Conservation (phyloP, 1,140 invertebrate species). For the Hydropsyche tenuis region DNA sequence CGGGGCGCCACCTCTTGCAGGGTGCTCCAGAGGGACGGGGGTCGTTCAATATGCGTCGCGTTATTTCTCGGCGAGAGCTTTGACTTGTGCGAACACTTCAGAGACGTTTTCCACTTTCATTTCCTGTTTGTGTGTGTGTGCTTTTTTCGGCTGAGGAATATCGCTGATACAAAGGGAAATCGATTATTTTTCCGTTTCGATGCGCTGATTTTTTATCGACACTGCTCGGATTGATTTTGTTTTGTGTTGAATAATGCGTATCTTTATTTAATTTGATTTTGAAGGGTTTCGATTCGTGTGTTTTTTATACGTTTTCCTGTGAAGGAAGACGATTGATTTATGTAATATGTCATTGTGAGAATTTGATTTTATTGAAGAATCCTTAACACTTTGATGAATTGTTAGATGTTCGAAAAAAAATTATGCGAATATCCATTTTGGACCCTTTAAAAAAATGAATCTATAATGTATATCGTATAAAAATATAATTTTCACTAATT, state of each 20-base stretch:
- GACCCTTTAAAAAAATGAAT: too few relatives aligned
- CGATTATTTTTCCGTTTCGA: slow-evolving; percentile 14
- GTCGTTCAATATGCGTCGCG: slow-evolving; percentile 33
- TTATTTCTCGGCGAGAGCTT: slow-evolving; percentile 17
- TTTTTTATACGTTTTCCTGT: too few relatives aligned
- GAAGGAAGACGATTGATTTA: too few relatives aligned
- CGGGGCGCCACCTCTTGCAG: background rate
- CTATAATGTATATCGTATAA: too few relatives aligned
- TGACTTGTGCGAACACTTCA: slow-evolving; percentile 1
- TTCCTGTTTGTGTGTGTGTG: background rate
- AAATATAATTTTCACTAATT: too few relatives aligned
- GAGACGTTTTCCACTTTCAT: slow-evolving; percentile 26
- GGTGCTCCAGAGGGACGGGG: background rate
- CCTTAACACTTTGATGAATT: too few relatives aligned
- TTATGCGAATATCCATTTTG: too few relatives aligned
- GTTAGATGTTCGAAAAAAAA: too few relatives aligned
- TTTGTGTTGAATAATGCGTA: background rate
- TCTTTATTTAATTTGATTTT: background rate
- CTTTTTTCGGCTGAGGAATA: background rate
- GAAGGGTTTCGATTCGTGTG: background rate
- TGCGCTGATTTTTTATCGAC: background rate
- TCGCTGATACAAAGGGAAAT: background rate
- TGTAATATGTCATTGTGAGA: too few relatives aligned
- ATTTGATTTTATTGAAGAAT: too few relatives aligned
- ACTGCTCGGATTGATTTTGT: background rate